Evolutionary conservation across 2,797 vertebrate species (phyloP).

Genomic region (Denticeps clupeoides): DNA sequence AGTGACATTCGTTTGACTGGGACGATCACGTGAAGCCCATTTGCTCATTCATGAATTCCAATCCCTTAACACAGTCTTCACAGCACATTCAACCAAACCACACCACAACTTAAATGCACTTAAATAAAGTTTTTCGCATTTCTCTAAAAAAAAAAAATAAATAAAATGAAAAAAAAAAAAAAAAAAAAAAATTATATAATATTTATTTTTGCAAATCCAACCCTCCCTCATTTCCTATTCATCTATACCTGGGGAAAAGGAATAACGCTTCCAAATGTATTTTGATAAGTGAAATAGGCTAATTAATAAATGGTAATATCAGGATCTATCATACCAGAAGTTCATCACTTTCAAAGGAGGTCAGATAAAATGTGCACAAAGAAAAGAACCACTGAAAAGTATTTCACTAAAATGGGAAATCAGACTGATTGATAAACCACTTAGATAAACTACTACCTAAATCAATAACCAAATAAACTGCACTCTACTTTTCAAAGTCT

Average conservation of each 20-base stretch:
- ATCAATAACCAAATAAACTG: too few species aligned
- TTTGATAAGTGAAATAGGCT: too few species aligned
- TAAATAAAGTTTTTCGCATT: constrained; percentile 38
- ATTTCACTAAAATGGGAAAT: too few species aligned
- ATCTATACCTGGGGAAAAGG: constrained; percentile 31
- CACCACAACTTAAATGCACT: constrained; percentile 44
- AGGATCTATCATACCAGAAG: constrained; percentile 4
- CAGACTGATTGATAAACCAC: too few species aligned
- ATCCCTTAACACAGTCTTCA: constrained; percentile 23
- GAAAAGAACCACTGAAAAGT: neutral
- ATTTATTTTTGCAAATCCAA: too few species aligned
- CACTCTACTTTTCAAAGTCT: too few species aligned
- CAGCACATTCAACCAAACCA: constrained; percentile 35
- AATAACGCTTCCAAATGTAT: constrained; percentile 59
- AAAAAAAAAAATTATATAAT: constrained; percentile 57
- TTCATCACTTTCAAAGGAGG: neutral
- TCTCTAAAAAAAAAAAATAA: constrained; percentile 44
- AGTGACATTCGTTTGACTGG: constrained; percentile 22
- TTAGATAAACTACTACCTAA: neutral
- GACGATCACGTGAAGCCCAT: constrained; percentile 20
- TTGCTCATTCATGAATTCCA: constrained; percentile 48
- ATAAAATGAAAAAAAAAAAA: constrained; percentile 51
- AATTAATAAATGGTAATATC: too few species aligned
- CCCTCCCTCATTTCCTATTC: constrained; percentile 16
- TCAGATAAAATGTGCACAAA: neutral